Conservation (phyloP, 2,113 vertebrate species). For the Microtus pennsylvanicus region DNA sequence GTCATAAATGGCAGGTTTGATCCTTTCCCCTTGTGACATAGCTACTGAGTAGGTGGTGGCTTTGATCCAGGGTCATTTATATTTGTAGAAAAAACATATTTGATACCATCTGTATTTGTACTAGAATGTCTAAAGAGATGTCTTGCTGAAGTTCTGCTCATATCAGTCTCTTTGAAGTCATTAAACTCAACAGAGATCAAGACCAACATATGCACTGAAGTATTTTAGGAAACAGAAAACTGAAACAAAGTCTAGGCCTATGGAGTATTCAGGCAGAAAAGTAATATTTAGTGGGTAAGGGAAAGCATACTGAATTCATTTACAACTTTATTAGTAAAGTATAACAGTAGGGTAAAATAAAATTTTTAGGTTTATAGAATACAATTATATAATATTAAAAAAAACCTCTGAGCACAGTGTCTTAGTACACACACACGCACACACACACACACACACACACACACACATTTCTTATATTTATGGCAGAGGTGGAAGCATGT, state of each 20-base stretch:
- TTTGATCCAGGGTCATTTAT: conserved; percentile 38
- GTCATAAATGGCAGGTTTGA: not conserved
- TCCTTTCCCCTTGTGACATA: conserved; percentile 27
- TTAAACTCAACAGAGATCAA: conserved; percentile 35
- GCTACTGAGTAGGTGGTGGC: not conserved
- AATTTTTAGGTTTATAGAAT: not conserved
- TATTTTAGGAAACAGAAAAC: conserved; percentile 16
- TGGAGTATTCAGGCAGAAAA: not conserved
- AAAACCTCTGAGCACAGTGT: not conserved
- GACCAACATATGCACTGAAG: not conserved
- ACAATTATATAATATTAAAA: not conserved
- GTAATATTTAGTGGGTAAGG: conserved; percentile 17
- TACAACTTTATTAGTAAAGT: not conserved
- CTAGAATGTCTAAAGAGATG: not conserved
- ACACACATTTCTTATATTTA: not conserved
- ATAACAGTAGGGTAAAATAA: not conserved
- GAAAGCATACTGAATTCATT: conserved; percentile 8
- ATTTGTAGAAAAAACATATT: not conserved
- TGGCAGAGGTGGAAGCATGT: not conserved
- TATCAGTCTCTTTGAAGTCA: not conserved
- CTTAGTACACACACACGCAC: not conserved
- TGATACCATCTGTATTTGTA: not conserved
- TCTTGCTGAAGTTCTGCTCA: not conserved
- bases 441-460: not conserved
- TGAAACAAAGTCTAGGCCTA: conserved; percentile 14